Evolutionary conservation across 2,888 invertebrate species (phyloP).

Genomic region (Macrophya alboannulata): DNA sequence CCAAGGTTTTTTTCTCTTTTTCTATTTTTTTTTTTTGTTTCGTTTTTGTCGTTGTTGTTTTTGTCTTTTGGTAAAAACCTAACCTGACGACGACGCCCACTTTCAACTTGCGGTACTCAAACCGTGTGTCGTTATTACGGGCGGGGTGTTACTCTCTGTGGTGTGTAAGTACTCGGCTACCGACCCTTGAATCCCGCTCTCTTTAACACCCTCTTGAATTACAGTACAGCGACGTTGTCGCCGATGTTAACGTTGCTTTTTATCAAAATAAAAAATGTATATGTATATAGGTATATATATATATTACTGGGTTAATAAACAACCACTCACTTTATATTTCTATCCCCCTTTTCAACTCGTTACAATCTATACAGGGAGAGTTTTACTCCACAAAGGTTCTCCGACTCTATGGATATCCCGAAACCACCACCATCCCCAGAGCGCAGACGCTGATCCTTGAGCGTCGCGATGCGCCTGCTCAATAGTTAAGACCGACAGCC

Average conservation of each 20-base stretch:
- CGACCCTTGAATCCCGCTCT: slow-evolving; percentile 28
- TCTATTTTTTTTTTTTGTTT: too few species aligned
- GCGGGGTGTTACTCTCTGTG: slow-evolving; percentile 38
- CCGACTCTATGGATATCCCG: slow-evolving; percentile 26
- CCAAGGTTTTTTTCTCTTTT: not conserved
- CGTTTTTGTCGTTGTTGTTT: too few species aligned
- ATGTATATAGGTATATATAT: not conserved
- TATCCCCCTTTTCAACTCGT: not conserved
- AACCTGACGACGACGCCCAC: slow-evolving; percentile 49
- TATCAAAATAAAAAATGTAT: not conserved
- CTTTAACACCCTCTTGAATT: slow-evolving; percentile 32
- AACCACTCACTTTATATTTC: slow-evolving; percentile 13
- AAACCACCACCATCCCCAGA: not conserved
- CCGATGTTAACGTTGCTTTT: not conserved
- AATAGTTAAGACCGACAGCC: slow-evolving; percentile 22
- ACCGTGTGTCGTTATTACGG: slow-evolving; percentile 26
- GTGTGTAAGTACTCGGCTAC: not conserved
- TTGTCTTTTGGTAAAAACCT: not conserved
- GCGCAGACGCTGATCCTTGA: slow-evolving; percentile 37
- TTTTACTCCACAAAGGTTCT: slow-evolving; percentile 38
- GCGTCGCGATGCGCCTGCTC: slow-evolving; percentile 38
- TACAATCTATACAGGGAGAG: not conserved
- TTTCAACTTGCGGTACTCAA: not conserved
- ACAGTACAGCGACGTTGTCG: not conserved
- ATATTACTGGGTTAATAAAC: not conserved